Conservation (phyloP, 2,888 invertebrate species). For the Cepaea hortensis region DNA sequence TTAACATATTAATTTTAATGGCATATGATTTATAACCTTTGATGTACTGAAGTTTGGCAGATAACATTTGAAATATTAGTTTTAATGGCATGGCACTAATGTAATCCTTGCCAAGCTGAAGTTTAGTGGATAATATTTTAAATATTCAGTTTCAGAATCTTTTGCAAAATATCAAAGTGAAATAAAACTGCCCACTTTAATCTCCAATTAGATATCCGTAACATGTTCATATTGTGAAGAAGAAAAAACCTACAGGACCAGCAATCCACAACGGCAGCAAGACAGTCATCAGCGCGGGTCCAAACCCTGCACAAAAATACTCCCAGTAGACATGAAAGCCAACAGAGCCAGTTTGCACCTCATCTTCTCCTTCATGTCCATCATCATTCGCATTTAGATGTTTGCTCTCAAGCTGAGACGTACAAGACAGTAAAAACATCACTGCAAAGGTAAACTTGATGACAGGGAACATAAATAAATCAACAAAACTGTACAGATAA, state of each 20-base stretch:
- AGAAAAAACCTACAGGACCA: constrained; percentile 48
- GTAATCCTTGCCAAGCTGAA: too few relatives aligned
- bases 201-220: too few relatives aligned
- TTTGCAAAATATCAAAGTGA: too few relatives aligned
- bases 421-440: not conserved
- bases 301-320: constrained; percentile 84
- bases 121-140: too few relatives aligned
- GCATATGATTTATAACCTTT: too few relatives aligned
- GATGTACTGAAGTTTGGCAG: too few relatives aligned
- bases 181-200: not conserved
- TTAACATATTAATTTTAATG: too few relatives aligned
- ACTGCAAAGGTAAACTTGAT: not conserved
- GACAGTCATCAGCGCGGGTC: constrained; percentile 78
- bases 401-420: constrained; percentile 39
- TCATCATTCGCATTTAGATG: constrained; percentile 8
- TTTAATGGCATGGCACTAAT: too few relatives aligned
- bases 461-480: not conserved
- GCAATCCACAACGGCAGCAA: constrained; percentile 77
- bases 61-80: too few relatives aligned
- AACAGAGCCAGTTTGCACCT: constrained; percentile 77
- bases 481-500: not conserved
- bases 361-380: constrained; percentile 55
- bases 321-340: constrained; percentile 81
- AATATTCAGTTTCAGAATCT: too few relatives aligned
- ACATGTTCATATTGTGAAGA: too few relatives aligned